Base-by-base conservation (phyloP, 53 echinoderm and acorn worm genomes). In the Hippasteria phrygiana region DNA sequence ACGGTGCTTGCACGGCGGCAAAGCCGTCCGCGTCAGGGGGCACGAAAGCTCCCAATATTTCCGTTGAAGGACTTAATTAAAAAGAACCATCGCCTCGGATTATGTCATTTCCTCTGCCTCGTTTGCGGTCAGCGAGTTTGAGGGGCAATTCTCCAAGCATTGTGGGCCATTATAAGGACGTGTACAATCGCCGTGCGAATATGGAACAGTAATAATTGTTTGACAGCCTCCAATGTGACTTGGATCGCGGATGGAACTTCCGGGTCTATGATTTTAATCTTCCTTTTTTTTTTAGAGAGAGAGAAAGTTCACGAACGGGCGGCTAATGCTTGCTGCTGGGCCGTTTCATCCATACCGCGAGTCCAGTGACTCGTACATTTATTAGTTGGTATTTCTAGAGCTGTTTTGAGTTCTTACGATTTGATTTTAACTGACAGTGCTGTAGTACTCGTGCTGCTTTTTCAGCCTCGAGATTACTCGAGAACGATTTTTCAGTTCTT, bases 71-170 rank as follows among this genome's bases (percentile, higher is more conserved):
- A 69, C 45, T 85, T 85, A 85, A 85, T 85, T 85, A 85, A 85
- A 85, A 85, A 50, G 71, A 70, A 69, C 66, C 85, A 85, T 71
- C 51, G 85, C 51, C 53, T 34, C 2, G 71, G 47, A 69, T 85
- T 85, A 85, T 70, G 51, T 48, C 50, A 85, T 71, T 85, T 85
- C 85, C 85, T 85, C 70, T 51, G 28, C n/a, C 36, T 29, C 82
- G 65, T 82, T 82, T 64, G 62, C 82, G 82, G 82, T 64, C 82
- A 82, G 64, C 45, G 65, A 48, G 55, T 79, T 82, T 22, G n/a
- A 37, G 78, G 64, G 65, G 41, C 73, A 22, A 73, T 5, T 73
- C 43, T 41, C 65, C 32, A 3, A 40, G 22, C 4, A 20, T 62
- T 62, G 41, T 42, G 82, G 11, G 40, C 38, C 26, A 59, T 22